Evolutionary conservation across 2,113 vertebrate species (phyloP), one percentile per base, ranked within the genome.

Genomic region (Zosterops pallidus): DNA sequence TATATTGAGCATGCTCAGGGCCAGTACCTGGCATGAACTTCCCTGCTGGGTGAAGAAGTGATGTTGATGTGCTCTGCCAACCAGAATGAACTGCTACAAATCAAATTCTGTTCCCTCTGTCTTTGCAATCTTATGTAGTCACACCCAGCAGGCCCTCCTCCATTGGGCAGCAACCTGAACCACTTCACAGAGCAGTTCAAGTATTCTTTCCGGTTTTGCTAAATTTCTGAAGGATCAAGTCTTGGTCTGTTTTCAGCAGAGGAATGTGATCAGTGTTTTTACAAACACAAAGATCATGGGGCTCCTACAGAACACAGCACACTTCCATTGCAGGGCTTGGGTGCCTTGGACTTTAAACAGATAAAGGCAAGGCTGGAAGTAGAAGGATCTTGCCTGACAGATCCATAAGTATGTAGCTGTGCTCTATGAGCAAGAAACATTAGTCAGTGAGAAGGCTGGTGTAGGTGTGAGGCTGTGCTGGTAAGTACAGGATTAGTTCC

Each of bases 311-410:
- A 85, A 70, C 3, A 23, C 31, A 62, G 57, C 46, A 41, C 20
- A 6, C 2, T 41, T 69, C 59, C 23, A 9, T 4, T 31, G 41
- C 0, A 0, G 13, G 60, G 37, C 46, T 28, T 22, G 49, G 13
- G 20, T 20, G 41, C 49, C 57, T 14, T 9, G 28, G 62, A 37
- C 31, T 64, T 53, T 18, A 56, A 64, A 72, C 1, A 79, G 11
- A 85, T 19, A 76, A 83, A 94, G 31, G 59, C 31, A 89, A 84
- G 65, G 31, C 19, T 71, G 44, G 72, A 67, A 78, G 41, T 1
- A 65, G 35, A 65, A 70, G 52, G 64, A 94, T 47, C 12, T 60
- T 75, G 24, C 41, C 47, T 67, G 39, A 39, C 7, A 12, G 56
- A 75, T 56, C 12, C 1, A 0, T 46, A 75, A 81, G 25, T 31